Evolutionary conservation across 2,797 vertebrate genomes (phyloP).

Genomic region (Callimico goeldii): DNA sequence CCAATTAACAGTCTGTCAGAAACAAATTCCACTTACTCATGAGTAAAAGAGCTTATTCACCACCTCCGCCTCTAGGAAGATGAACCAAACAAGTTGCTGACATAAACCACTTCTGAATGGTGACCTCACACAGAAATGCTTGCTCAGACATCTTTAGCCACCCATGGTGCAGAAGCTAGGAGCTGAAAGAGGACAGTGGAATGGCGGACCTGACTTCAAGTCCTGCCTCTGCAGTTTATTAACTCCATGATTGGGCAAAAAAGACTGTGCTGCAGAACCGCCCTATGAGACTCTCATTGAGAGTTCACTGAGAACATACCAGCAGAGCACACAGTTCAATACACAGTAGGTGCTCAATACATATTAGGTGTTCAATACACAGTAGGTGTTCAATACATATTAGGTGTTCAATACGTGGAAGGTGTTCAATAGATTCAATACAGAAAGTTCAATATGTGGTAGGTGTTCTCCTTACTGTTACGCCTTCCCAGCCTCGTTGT

Average conservation of each 20-base stretch:
- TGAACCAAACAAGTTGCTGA: neutral
- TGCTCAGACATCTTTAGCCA: neutral
- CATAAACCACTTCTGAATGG: neutral
- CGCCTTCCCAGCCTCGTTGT: neutral
- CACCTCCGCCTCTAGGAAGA: neutral
- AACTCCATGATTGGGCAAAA: neutral
- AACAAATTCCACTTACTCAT: neutral
- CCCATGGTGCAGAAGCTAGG: neutral
- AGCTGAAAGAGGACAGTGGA: neutral
- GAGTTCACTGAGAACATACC: neutral
- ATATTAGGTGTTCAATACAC: neutral
- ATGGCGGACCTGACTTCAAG: neutral
- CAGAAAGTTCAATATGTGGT: no score
- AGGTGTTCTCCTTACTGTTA: neutral
- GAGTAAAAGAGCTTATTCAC: neutral
- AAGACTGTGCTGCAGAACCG: neutral
- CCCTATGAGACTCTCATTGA: neutral
- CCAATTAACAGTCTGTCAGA: neutral
- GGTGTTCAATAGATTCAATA: neutral
- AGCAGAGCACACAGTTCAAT: neutral
- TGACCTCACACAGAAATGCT: neutral
- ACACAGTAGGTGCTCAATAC: no score
- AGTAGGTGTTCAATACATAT: no score
- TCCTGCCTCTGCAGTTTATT: neutral
- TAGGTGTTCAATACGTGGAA: neutral